phyloP scores from a whole-genome alignment of 2,113 vertebrate species.

The Sinosuthora webbiana region DNA sequence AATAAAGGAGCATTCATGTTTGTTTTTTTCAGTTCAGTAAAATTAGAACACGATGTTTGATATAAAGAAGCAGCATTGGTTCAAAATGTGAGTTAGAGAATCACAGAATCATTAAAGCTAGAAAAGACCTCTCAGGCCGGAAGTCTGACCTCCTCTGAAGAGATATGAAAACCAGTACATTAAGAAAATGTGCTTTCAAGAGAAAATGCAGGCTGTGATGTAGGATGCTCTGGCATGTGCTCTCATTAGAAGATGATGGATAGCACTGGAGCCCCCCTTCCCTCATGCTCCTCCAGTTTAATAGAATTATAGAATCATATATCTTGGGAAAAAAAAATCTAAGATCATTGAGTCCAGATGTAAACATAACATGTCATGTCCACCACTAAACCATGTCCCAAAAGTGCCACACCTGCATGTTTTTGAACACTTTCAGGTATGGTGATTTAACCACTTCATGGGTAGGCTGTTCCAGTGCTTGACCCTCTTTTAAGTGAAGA shows the following conservation, averaged over 20 bases:
- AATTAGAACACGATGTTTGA: neutral
- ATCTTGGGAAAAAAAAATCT: neutral
- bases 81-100: neutral
- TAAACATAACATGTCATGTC: neutral
- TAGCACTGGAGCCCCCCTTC: accelerated
- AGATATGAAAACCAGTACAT: neutral
- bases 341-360: neutral
- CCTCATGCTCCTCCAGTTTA: accelerated
- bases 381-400: neutral
- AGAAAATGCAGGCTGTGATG: neutral
- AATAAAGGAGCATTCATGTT: neutral
- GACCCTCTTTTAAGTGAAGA: neutral
- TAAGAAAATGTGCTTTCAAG: neutral
- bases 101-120: neutral
- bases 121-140: neutral
- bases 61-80: neutral
- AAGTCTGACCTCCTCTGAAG: neutral
- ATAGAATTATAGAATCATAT: neutral
- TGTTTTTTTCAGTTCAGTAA: neutral
- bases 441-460: neutral
- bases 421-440: neutral
- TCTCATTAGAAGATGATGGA: neutral
- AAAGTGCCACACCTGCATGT: neutral
- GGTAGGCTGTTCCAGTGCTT: neutral
- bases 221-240: neutral